Evolutionary conservation across 2,113 vertebrate species (phyloP).

Genomic region (Pteruthius melanotis): DNA sequence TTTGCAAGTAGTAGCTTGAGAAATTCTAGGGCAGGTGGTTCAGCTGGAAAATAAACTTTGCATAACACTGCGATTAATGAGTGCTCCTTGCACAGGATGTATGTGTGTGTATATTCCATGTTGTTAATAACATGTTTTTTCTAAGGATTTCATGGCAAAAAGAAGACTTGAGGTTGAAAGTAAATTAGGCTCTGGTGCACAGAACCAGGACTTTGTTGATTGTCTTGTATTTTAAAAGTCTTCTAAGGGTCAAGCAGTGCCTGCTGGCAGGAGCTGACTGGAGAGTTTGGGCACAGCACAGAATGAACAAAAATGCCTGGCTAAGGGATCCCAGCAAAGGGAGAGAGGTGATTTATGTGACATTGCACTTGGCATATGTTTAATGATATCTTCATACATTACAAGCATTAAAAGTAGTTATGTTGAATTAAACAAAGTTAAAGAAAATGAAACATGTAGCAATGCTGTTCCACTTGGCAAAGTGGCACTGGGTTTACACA

Average conservation of each 20-base stretch:
- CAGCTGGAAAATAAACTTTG: not conserved
- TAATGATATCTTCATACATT: not conserved
- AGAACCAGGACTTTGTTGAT: not conserved
- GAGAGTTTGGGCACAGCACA: not conserved
- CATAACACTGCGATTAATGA: not conserved
- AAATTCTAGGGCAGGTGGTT: not conserved
- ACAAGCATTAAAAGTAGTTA: not conserved
- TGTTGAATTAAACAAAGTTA: not conserved
- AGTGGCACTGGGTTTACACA: not conserved
- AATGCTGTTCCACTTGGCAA: not conserved
- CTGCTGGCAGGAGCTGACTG: not conserved
- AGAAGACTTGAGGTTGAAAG: not conserved
- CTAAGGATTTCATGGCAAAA: not conserved
- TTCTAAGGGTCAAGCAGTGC: not conserved
- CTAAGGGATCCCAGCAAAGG: not conserved
- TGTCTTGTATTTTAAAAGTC: not conserved
- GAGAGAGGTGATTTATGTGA: not conserved
- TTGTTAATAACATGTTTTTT: not conserved
- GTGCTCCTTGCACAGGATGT: not conserved
- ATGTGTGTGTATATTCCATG: not conserved
- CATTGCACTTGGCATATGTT: not conserved
- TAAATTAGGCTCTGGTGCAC: not conserved
- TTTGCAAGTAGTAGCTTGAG: not conserved
- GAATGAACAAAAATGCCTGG: not conserved
- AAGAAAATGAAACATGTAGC: not conserved